Conservation (phyloP, 1,140 invertebrate genomes). For the Calephelis virginiensis region DNA sequence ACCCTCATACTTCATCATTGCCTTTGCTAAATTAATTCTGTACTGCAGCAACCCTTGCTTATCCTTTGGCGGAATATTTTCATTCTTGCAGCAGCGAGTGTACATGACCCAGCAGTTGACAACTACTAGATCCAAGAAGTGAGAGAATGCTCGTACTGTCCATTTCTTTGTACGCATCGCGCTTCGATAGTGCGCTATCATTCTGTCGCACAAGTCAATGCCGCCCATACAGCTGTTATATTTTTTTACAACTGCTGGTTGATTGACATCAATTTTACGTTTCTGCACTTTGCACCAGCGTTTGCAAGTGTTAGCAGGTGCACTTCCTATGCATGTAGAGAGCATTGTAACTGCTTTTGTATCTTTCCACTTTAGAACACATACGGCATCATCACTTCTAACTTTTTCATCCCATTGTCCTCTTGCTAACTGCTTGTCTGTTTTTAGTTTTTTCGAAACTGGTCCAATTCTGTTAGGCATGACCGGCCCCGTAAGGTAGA, state of each 20-base stretch:
- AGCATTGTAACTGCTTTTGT: neutral
- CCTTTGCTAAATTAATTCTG: neutral
- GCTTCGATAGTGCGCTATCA: neutral
- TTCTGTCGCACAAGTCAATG: neutral
- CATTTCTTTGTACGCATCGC: neutral
- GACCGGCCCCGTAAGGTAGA: neutral
- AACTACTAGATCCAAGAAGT: constrained; percentile 1
- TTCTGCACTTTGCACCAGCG: neutral
- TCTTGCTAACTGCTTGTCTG: neutral
- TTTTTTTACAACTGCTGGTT: neutral
- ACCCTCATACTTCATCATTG: neutral
- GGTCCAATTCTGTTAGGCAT: neutral
- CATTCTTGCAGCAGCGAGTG: neutral
- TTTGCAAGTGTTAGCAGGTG: neutral
- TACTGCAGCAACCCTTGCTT: neutral
- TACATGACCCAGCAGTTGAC: constrained; percentile 1
- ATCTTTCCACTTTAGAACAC: neutral
- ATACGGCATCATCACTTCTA: neutral
- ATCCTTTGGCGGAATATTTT: neutral
- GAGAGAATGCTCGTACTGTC: neutral
- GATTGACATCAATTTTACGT: neutral
- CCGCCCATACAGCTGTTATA: neutral
- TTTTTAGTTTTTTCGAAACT: neutral
- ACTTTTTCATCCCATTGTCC: neutral
- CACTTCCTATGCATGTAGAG: neutral